Base-by-base conservation (phyloP, 2,113 vertebrate species). In the Istiophorus platypterus region DNA sequence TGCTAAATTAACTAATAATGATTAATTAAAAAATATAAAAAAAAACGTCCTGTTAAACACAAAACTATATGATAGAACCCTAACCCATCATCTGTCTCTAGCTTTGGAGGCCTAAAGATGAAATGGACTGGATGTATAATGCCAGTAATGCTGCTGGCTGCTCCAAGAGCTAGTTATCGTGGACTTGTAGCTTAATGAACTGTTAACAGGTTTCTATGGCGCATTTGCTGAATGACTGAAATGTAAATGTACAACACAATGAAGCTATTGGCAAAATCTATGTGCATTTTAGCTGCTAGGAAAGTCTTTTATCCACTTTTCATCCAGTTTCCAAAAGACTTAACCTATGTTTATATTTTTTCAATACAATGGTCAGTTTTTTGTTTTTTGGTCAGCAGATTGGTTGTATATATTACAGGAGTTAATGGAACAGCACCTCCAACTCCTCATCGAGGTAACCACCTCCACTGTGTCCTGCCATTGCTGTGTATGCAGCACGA, bases 31-130 rank as follows among this genome's bases (percentile, higher is more conserved):
- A 78, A 64, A 0, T 74, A 71, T 74, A 71, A 56, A 3, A 12
- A 70, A 42, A 52, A 0, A 72, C 41, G 51, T 62, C 6, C 13
- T 37, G 24, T 18, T 27, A 45, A 47, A 79, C 77, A 57, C 0
- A 34, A 80, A 80, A 81, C 15, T 1, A 7, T 29, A 22, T 11
- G 52, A 49, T 20, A 78, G 11, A 66, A 79, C 47, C 59, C 47
- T 85, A 92, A 90, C n/a, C n/a, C n/a, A n/a, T 70, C 1, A 34
- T 37, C 9, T 18, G 42, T 45, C 14, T 51, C 31, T 74, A 31
- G n/a, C 20, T n/a, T 10, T 22, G 22, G 20, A 51, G 18, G 20
- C 20, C 18, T 51, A 9, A 1, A 51, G 20, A 51, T 51, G 49
- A 51, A 51, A 51, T 51, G 20, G 49, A 51, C 20, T n/a, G 20